Conservation (phyloP, 2,113 vertebrate genomes). For the Coreoperca whiteheadi region DNA sequence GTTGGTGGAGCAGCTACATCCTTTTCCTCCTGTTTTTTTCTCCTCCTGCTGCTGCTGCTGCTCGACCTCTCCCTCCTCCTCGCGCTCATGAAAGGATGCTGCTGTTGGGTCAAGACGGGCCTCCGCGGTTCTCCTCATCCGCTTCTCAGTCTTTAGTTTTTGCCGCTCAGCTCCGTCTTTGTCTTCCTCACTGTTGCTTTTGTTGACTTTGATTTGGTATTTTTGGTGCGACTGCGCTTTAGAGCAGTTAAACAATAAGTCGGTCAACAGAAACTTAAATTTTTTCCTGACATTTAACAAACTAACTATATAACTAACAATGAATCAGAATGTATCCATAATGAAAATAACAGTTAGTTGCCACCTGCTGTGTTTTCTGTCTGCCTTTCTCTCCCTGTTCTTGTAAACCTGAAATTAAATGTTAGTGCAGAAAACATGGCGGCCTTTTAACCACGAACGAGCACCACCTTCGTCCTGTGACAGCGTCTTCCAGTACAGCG, state of each 20-base stretch:
- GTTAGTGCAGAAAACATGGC: no score
- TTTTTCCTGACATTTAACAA: no score
- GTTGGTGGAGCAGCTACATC: conserved; percentile 73
- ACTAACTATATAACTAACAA: no score
- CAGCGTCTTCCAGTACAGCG: no score
- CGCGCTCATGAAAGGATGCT: conserved; percentile 51
- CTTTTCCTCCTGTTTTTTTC: conserved; percentile 63
- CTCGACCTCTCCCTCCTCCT: conserved; percentile 46
- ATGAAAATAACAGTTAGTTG: no score
- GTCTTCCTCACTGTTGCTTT: no score
- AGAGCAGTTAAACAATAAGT: not conserved
- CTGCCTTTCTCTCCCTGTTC: no score
- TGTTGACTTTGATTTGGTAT: not conserved
- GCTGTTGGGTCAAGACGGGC: conserved; percentile 20
- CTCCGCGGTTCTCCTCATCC: not conserved
- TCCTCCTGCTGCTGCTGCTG: conserved; percentile 23
- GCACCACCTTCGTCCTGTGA: no score
- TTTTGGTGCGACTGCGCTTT: not conserved
- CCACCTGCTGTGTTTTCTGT: no score
- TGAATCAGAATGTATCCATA: no score
- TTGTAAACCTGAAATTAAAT: no score
- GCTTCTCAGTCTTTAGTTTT: not conserved
- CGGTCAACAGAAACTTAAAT: not conserved
- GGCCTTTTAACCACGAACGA: no score
- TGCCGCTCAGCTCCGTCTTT: not conserved